A percentile compares a stretch with the other conserved stretches of the same genome.
These are phyloP conservation scores for Drosophila rufa DNA, from an alignment of 1,140 invertebrate species.

Conservation along the genomic window DNA sequence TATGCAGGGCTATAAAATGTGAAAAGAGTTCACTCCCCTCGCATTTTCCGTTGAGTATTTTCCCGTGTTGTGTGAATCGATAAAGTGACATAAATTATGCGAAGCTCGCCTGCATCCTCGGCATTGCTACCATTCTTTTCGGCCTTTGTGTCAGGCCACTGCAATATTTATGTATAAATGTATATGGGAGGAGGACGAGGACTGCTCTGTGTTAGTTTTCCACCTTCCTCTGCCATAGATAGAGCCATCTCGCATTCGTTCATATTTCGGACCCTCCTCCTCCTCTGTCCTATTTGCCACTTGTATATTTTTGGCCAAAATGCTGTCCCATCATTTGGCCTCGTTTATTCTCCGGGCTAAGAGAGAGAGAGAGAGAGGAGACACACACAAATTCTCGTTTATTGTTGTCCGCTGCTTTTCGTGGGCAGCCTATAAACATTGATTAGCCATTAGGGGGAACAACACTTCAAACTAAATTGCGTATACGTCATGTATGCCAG, in stretches of 20 bases:
- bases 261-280: slow-evolving; percentile 30
- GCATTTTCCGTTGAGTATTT: slow-evolving; percentile 9
- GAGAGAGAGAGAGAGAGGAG: background rate
- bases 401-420: slow-evolving; percentile 25
- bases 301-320: slow-evolving; percentile 14
- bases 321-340: slow-evolving; percentile 22
- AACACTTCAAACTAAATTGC: slow-evolving; percentile 60
- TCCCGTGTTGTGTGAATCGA: slow-evolving; percentile 48
- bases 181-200: background rate
- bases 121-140: slow-evolving; percentile 37
- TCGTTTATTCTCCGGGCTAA: background rate
- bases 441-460: slow-evolving; percentile 66
- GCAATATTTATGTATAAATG: slow-evolving; percentile 62
- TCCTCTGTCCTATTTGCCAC: background rate
- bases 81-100: slow-evolving; percentile 75
- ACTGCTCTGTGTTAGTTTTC: slow-evolving; percentile 8
- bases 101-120: slow-evolving; percentile 11
- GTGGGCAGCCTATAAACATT: slow-evolving; percentile 60
- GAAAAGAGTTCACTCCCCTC: slow-evolving; percentile 23
- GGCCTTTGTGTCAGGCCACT: slow-evolving; percentile 63
- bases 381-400: slow-evolving; percentile 18
- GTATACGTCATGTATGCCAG: slow-evolving; percentile 70
- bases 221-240: background rate
- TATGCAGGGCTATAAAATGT: slow-evolving; percentile 63
- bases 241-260: slow-evolving; percentile 39